phyloP scores from a whole-genome alignment of 1,140 invertebrate genomes.

The Phocides pigmalion region DNA sequence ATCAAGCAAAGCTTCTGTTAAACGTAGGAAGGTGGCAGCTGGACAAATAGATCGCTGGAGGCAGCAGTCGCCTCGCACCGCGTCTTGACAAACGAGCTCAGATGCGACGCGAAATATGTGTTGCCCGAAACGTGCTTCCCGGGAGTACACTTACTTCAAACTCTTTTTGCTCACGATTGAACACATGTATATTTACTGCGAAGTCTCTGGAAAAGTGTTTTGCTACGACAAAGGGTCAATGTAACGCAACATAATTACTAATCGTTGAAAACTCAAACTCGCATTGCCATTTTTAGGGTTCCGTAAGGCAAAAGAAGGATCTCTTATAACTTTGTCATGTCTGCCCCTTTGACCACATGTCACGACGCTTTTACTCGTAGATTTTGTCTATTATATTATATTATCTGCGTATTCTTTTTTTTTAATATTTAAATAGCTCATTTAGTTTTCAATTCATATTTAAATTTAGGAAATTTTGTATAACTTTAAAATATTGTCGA shows the following conservation, averaged over 20 bases:
- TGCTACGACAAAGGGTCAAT: neutral
- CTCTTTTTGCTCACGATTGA: slow-evolving; percentile 5
- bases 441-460: too few species aligned
- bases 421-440: too few species aligned
- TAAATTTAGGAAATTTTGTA: too few species aligned
- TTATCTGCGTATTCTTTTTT: too few species aligned
- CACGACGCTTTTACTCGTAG: too few species aligned
- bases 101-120: slow-evolving; percentile 60
- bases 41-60: slow-evolving; percentile 68
- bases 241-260: neutral
- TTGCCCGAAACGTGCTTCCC: slow-evolving; percentile 47
- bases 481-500: too few species aligned
- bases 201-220: neutral
- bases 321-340: too few species aligned
- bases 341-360: too few species aligned
- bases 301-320: too few species aligned
- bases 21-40: slow-evolving; percentile 72
- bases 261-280: too few species aligned
- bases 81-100: slow-evolving; percentile 64
- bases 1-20: slow-evolving; percentile 72
- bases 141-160: slow-evolving; percentile 22
- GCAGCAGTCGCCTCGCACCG: slow-evolving; percentile 36
- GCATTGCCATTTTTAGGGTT: too few species aligned
- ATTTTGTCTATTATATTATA: too few species aligned
- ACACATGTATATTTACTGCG: neutral